Conservation (phyloP, 1,140 invertebrate species). For the Eulimnadia texana region DNA sequence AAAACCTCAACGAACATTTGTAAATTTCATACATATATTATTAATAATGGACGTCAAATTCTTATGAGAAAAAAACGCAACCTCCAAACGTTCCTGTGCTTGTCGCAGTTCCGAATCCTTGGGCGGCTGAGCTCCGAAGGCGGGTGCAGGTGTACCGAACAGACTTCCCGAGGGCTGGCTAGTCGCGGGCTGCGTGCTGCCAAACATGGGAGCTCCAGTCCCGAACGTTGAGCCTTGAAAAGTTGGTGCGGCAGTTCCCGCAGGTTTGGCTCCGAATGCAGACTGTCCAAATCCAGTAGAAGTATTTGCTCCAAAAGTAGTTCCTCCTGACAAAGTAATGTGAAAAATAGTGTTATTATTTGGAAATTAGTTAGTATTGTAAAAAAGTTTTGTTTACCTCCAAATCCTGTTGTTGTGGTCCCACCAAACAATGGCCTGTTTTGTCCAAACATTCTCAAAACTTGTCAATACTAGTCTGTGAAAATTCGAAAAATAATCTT, state of each 20-base stretch:
- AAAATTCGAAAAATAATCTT: too few species aligned
- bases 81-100: slow-evolving; percentile 18
- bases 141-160: slow-evolving; percentile 16
- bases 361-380: not conserved
- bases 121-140: slow-evolving; percentile 10
- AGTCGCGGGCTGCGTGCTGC: slow-evolving; percentile 1
- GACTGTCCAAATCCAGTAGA: slow-evolving; percentile 18
- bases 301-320: slow-evolving; percentile 17
- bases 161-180: slow-evolving; percentile 10
- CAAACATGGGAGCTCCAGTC: slow-evolving; percentile 17
- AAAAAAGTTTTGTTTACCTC: not conserved
- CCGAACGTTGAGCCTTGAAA: slow-evolving; percentile 15
- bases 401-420: slow-evolving; percentile 11
- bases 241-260: slow-evolving; percentile 15
- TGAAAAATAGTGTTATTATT: not conserved
- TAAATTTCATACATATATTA: too few species aligned
- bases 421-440: slow-evolving; percentile 13
- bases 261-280: slow-evolving; percentile 15
- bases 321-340: slow-evolving; percentile 3
- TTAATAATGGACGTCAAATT: too few species aligned
- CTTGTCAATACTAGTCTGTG: too few species aligned
- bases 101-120: slow-evolving; percentile 19
- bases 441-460: slow-evolving; percentile 15
- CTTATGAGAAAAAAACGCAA: slow-evolving; percentile 20
- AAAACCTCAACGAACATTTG: too few species aligned